phyloP scores from a whole-genome alignment of 2,888 invertebrate genomes.

The Eristalis arbustorum region DNA sequence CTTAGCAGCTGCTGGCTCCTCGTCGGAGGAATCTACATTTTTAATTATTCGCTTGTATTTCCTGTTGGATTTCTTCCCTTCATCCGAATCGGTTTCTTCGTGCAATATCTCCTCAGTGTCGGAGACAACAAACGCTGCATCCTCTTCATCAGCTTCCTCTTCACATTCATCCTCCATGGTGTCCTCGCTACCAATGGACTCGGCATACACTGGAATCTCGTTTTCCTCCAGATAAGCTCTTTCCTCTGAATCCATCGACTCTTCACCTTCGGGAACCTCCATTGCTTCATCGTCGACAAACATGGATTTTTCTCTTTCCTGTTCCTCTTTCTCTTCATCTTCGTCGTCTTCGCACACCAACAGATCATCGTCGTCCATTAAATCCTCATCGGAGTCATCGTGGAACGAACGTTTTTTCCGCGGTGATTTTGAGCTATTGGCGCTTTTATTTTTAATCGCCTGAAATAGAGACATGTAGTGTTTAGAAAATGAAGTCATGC shows the following conservation, averaged over 20 bases:
- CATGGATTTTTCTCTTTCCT: constrained; percentile 59
- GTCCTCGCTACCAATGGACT: constrained; percentile 81
- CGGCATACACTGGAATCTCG: constrained; percentile 81
- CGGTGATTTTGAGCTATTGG: background rate
- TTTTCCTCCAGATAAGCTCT: constrained; percentile 81
- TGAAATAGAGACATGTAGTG: background rate
- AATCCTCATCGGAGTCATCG: constrained; percentile 11
- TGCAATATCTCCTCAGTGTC: constrained; percentile 72
- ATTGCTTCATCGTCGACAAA: constrained; percentile 76
- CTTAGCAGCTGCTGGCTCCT: background rate
- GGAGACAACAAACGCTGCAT: constrained; percentile 83
- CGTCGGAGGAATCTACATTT: constrained; percentile 25
- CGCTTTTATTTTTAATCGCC: background rate
- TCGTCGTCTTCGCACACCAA: constrained; percentile 47
- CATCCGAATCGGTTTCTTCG: constrained; percentile 16
- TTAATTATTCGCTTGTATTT: constrained; percentile 40
- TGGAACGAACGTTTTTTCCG: background rate
- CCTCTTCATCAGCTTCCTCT: constrained; percentile 80
- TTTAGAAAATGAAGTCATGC: too few relatives aligned
- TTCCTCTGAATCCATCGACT: constrained; percentile 81
- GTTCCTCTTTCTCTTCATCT: constrained; percentile 46
- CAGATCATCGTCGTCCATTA: constrained; percentile 49
- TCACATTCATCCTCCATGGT: constrained; percentile 80
- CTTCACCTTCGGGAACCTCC: constrained; percentile 74
- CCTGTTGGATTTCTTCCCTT: background rate